phyloP scores from a whole-genome alignment of 64 coral and sea anemone species.

The Dendrophyllia cribrosa region DNA sequence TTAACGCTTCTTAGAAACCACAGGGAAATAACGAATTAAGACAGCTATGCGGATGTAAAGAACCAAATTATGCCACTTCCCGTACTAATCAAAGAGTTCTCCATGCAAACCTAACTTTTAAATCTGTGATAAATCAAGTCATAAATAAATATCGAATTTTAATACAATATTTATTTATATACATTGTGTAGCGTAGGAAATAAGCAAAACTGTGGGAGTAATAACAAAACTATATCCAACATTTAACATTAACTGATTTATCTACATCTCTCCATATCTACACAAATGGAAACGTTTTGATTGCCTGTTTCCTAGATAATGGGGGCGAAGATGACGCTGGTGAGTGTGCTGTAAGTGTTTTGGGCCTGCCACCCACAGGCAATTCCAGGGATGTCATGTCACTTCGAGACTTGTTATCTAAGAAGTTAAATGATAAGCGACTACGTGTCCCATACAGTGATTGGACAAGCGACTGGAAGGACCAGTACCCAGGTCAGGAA shows the following conservation, averaged over 20 bases:
- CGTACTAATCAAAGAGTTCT: too few species aligned
- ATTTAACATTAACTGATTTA: background rate
- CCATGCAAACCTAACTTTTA: too few species aligned
- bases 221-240: background rate
- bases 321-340: background rate
- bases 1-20: too few species aligned
- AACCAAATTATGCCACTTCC: too few species aligned
- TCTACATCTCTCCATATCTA: background rate
- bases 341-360: background rate
- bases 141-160: too few species aligned
- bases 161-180: too few species aligned
- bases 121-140: too few species aligned
- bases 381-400: background rate
- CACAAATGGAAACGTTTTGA: background rate
- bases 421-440: background rate
- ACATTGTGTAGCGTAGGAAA: too few species aligned
- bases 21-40: too few species aligned
- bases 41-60: too few species aligned
- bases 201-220: too few species aligned
- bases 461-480: constrained; percentile 18
- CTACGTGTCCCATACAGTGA: background rate
- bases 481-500: background rate
- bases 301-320: background rate
- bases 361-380: background rate
- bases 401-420: background rate